phyloP scores from a whole-genome alignment of 2,797 vertebrate species.

The Lutra lutra region DNA sequence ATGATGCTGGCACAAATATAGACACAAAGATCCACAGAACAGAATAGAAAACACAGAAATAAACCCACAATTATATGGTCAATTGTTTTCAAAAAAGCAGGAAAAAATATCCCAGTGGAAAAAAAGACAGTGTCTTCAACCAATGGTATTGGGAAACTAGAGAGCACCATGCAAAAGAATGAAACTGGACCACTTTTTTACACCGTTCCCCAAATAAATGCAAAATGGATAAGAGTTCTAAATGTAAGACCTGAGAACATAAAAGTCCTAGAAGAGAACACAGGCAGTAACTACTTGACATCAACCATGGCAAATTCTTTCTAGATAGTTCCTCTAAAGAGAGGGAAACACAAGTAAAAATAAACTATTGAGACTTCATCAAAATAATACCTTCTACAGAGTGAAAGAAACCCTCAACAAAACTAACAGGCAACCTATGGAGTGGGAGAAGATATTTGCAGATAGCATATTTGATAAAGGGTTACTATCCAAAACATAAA shows the following conservation, averaged over 20 bases:
- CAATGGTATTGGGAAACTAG: background rate
- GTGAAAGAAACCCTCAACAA: background rate
- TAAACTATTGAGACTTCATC: background rate
- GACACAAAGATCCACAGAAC: background rate
- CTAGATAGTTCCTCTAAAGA: background rate
- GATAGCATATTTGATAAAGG: background rate
- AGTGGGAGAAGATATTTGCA: background rate
- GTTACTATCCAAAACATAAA: background rate
- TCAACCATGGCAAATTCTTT: background rate
- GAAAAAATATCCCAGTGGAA: background rate
- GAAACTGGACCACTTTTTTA: background rate
- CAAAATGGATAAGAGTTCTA: background rate
- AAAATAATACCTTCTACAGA: background rate
- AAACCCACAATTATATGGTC: background rate
- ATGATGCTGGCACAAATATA: background rate
- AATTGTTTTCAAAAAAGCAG: background rate
- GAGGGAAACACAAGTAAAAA: background rate
- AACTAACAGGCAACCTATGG: background rate
- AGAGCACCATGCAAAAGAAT: background rate
- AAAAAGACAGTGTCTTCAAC: background rate
- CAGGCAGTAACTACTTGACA: background rate
- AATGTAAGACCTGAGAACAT: background rate
- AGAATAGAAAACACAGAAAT: background rate
- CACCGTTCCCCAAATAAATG: background rate
- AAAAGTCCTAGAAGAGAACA: background rate